Percentiles rank a stretch among this genome's conserved stretches.
Conservation (phyloP, 1,140 invertebrate genomes). For the Eurosta solidaginis region DNA sequence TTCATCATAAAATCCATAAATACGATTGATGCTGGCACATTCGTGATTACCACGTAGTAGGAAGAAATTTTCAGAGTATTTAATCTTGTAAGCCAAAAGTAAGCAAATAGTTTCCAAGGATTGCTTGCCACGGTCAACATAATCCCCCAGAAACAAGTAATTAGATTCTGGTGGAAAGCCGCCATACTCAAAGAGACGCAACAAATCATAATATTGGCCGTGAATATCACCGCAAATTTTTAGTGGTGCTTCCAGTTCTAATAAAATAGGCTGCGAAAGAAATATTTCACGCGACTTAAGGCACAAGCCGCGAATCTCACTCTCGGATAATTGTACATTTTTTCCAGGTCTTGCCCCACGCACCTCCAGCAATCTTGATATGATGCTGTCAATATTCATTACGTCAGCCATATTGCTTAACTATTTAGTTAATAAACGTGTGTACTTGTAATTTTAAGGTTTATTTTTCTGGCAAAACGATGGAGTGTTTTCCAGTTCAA, state of each 20-base stretch:
- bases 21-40: conserved; percentile 91
- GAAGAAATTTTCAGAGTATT: conserved; percentile 90
- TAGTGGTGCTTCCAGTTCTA: conserved; percentile 96
- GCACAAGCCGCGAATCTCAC: conserved; percentile 94
- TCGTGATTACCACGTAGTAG: conserved; percentile 84
- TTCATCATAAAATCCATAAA: conserved; percentile 97
- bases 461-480: conserved; percentile 29
- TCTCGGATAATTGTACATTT: conserved; percentile 95
- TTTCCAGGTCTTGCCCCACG: conserved; percentile 68
- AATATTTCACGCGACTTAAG: conserved; percentile 98
- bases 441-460: conserved; percentile 30
- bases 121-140: conserved; percentile 85
- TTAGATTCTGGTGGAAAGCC: conserved; percentile 99
- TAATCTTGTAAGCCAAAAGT: conserved; percentile 94
- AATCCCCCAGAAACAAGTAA: conserved; percentile 95
- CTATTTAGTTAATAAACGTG: conserved; percentile 17
- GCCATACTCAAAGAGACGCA: conserved; percentile 98
- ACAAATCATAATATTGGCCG: conserved; percentile 97
- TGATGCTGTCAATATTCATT: conserved; percentile 58
- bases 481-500: conserved; percentile 30
- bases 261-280: conserved; percentile 95
- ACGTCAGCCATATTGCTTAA: conserved; percentile 52
- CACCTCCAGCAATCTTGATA: conserved; percentile 57
- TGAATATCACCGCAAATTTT: conserved; percentile 99
- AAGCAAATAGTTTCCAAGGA: conserved; percentile 91